phyloP scores from a whole-genome alignment of 1,140 invertebrate species.

The Lordiphosa mommai region DNA sequence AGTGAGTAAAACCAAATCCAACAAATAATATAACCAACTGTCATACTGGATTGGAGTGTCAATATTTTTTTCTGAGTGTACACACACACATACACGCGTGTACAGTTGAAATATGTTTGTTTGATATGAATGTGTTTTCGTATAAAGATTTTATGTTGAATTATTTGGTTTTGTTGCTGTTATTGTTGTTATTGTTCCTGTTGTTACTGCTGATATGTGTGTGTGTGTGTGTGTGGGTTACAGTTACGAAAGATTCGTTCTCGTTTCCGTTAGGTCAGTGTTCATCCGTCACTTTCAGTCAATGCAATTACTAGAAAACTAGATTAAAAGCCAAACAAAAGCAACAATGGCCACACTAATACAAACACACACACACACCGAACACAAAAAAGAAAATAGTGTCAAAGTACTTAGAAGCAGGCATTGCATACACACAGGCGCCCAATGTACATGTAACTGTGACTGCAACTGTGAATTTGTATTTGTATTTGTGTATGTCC shows the following conservation, averaged over 20 bases:
- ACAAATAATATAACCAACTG: no score
- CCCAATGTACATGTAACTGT: constrained; percentile 38
- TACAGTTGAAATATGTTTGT: constrained; percentile 21
- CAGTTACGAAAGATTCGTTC: background rate
- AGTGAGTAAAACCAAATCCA: no score
- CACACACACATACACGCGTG: background rate
- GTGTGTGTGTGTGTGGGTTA: constrained; percentile 9
- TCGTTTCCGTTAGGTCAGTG: constrained; percentile 4
- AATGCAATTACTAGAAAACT: constrained; percentile 72
- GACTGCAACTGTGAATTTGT: constrained; percentile 6
- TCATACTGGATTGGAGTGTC: no score
- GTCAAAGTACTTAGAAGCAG: constrained; percentile 71
- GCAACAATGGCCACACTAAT: constrained; percentile 42
- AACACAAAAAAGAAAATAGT: constrained; percentile 54
- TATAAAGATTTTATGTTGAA: constrained; percentile 40
- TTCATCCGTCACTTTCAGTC: constrained; percentile 63
- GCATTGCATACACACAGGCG: constrained; percentile 61
- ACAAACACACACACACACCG: constrained; percentile 7
- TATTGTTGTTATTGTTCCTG: constrained; percentile 45
- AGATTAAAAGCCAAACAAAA: constrained; percentile 70
- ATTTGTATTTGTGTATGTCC: constrained; percentile 18
- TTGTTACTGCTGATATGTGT: constrained; percentile 23
- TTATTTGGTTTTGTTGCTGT: constrained; percentile 47
- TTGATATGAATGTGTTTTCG: constrained; percentile 22
- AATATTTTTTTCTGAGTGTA: background rate